Conservation (phyloP, 2,113 vertebrate species). For the Callipepla squamata region DNA sequence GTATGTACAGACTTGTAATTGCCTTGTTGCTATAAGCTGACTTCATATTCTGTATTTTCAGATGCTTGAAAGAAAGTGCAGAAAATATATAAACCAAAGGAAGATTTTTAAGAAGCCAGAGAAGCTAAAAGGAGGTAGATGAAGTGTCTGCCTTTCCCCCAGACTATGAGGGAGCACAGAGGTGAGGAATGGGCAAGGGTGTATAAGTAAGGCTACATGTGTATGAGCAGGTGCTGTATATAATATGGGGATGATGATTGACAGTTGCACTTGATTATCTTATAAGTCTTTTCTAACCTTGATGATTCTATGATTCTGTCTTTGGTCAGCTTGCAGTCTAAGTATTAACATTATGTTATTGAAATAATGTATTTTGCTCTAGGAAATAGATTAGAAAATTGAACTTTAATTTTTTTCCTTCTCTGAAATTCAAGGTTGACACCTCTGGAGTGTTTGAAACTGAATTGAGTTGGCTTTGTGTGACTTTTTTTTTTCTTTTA, state of each 20-base stretch:
- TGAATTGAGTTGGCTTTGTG: not conserved
- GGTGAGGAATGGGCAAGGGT: not conserved
- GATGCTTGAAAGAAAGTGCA: not conserved
- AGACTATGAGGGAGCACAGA: not conserved
- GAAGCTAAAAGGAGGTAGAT: not conserved
- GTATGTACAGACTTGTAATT: not conserved
- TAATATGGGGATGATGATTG: not conserved
- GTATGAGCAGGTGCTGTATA: not conserved
- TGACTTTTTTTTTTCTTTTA: not conserved
- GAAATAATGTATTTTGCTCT: not conserved
- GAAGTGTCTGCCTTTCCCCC: not conserved
- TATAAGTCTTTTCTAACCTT: not conserved
- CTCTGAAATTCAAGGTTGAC: not conserved
- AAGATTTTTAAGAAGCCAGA: not conserved
- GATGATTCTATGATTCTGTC: not conserved
- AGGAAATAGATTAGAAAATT: not conserved
- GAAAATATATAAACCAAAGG: not conserved
- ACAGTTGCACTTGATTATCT: not conserved
- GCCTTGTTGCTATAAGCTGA: not conserved
- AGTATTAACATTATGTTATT: not conserved
- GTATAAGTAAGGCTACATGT: not conserved
- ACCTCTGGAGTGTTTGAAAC: not conserved
- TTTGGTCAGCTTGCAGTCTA: not conserved
- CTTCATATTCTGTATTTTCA: slow-evolving; percentile 20
- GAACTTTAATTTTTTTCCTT: not conserved